Evolutionary conservation across 2,888 invertebrate genomes (phyloP), one percentile per base, ranked within the genome.

Genomic region (Hypsopygia costalis): DNA sequence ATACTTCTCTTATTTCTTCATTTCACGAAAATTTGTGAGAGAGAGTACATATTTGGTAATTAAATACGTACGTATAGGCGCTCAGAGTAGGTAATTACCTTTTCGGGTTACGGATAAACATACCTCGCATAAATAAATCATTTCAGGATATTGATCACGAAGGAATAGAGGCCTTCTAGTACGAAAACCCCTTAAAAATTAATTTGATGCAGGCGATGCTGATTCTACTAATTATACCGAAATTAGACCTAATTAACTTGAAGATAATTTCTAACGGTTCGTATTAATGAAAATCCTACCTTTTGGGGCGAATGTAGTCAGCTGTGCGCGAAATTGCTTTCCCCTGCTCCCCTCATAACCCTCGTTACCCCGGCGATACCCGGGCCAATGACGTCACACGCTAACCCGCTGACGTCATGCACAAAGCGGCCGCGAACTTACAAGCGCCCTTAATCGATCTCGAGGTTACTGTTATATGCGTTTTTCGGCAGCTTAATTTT

Each of bases 281-380:
- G 40, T 45, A 45, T 47, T 45, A 40, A 45, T 45, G 41, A 40
- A 49, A 40, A 50, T 48, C 55, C 62, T 58, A 58, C 55, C 57
- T 73, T 76, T 72, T 47, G 63, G 69, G 60, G 46, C 58, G 62
- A 70, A 67, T 61, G 63, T 67, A 80, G 77, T 78, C 83, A 83
- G 82, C 82, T 81, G 82, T 73, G 77, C 72, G 73, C 73, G 69
- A 80, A 80, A 81, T 80, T 80, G 65, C 64, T 65, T 62, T 62
- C 60, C 65, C 62, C 57, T 16, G 16, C 60, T 63, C 66, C 61
- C 60, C 58, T 12, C 63, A 49, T 62, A 49, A 52, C 64, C 64
- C 49, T 16, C 4, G 16, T 16, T 47, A 53, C 57, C 67, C 68
- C 72, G 64, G 46, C 55, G 55, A 46, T 60, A 61, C 69, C 69